Base-by-base conservation (phyloP, 2,113 vertebrate species). In the Ranitomeya imitator region DNA sequence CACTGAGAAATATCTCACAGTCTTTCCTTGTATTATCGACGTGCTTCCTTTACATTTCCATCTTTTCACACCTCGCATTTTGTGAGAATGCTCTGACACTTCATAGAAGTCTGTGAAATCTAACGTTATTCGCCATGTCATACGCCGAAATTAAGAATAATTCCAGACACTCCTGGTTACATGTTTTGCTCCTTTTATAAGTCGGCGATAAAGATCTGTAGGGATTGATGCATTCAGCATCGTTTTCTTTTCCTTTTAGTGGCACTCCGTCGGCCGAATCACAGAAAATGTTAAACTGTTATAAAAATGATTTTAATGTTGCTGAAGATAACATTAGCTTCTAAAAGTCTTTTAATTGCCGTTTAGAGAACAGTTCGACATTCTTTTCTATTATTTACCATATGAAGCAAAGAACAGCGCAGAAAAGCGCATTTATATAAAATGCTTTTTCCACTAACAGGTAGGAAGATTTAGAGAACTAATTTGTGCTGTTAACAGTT, bases 311-410 rank as follows among this genome's bases (percentile, higher is more conserved):
- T 84, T 84, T 84, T 84, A 69, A 69, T 84, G 82, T 71, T 69
- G 21, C 45, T 26, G n/a, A 54, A 67, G 63, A 83, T 84, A 69
- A 55, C 45, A 84, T 54, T 69, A 26, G 13, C n/a, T 23, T 54
- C 51, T 84, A 69, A 84, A 69, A 84, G 82, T 84, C 37, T 69
- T 69, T 71, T 84, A 84, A 84, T 84, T 84, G 82, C 82, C 52
- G 54, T 54, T 84, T 51, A 71, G 82, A 71, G 63, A 84, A 84
- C 45, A 55, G 26, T 26, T 84, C 37, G 55, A 8, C 37, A 65
- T 83, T 83, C 23, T 83, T 69, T 65, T 83, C 51, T 21, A 84
- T 84, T 84, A 26, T 84, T 85, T 60, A 15, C 84, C 7, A 73
- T 76, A 76, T 21, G 54, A 45, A 85, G 67, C 69, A 61, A 59